These are phyloP conservation scores for Chaetodon auriga DNA, from an alignment of 2,113 vertebrate genomes.

Conservation along the genomic window DNA sequence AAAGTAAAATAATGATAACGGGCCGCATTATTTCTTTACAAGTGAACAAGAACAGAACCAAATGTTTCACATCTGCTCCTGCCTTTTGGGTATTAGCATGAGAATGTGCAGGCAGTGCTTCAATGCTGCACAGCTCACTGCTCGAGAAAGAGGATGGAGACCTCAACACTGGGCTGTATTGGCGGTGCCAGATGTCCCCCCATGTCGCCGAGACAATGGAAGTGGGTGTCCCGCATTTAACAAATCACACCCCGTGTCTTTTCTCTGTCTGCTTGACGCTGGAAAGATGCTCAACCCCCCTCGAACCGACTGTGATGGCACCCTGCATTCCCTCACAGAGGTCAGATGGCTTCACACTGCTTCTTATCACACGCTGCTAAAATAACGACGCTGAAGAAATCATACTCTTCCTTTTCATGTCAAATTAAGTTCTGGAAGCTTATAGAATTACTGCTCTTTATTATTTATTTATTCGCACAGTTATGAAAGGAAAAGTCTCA, in stretches of 20 bases:
- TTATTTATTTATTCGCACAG: background rate
- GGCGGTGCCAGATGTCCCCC: conserved; percentile 90
- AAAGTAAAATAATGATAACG: conserved; percentile 79
- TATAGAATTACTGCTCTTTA: background rate
- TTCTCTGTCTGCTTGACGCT: conserved; percentile 57
- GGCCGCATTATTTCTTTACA: conserved; percentile 93
- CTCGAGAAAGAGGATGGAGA: conserved; percentile 82
- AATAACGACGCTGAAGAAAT: conserved; percentile 3
- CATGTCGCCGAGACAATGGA: conserved; percentile 83
- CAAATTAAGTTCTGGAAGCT: background rate
- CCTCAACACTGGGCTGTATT: conserved; percentile 72
- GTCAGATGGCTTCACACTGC: conserved; percentile 74
- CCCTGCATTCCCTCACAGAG: conserved; percentile 63
- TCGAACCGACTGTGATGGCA: conserved; percentile 50
- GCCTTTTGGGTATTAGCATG: conserved; percentile 91
- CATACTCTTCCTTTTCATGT: background rate
- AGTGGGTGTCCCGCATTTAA: conserved; percentile 73
- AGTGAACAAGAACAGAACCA: conserved; percentile 92
- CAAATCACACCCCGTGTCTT: conserved; percentile 83
- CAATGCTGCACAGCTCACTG: conserved; percentile 85
- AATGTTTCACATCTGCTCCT: conserved; percentile 97
- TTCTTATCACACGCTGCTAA: background rate
- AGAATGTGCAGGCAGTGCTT: conserved; percentile 88
- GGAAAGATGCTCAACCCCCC: conserved; percentile 52
- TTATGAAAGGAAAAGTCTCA: background rate